Evolutionary conservation across 37 sponge, comb jelly and placozoan species (phyloP), one percentile per base, ranked within the genome.

Genomic region (Hormiphora californensis): DNA sequence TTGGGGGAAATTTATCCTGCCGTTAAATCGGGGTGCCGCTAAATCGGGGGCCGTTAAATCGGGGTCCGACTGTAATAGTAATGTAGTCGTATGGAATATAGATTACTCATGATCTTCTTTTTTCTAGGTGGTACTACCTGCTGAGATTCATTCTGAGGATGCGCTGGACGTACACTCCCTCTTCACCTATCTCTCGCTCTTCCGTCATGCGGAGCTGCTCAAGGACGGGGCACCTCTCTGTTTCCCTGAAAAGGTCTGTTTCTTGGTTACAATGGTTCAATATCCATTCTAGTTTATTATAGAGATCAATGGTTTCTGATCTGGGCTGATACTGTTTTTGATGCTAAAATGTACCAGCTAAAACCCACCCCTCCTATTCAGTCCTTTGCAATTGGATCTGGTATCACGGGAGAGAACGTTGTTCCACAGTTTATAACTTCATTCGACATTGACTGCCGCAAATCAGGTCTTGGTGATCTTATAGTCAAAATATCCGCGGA

Each of bases 361-460:
- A 15, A 49, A 49, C 53, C 53, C 53, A 17, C 12, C 15, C 9
- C 15, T 49, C 15, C 15, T 49, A 28, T 28, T 15, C 61, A 57
- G 61, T 25, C 61, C 5, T 57, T 57, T 57, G 61, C 61, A 4
- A 57, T 57, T 30, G 61, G 61, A 57, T 25, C 61, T 57, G 61
- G 61, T 21, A 57, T 57, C 61, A 57, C 61, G 3, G 61, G 61
- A 57, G 61, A 57, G 3, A 57, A 57, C 22, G 61, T 57, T 5
- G 27, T 57, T 28, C 61, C 61, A 5, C 61, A 57, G 61, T 57
- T 57, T 30, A 57, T 57, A 30, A 57, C 61, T 21, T 28, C 30
- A 5, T 57, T 57, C 22, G 61, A 57, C 61, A 57, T 57, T 15
- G 61, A 57, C 21, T 57, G 61, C 27, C 7, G 61, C 5, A 57